A percentile compares a stretch with the other conserved stretches of the same genome.
phyloP scores from a whole-genome alignment of 1,140 invertebrate species.

The Sinonovacula constricta region DNA sequence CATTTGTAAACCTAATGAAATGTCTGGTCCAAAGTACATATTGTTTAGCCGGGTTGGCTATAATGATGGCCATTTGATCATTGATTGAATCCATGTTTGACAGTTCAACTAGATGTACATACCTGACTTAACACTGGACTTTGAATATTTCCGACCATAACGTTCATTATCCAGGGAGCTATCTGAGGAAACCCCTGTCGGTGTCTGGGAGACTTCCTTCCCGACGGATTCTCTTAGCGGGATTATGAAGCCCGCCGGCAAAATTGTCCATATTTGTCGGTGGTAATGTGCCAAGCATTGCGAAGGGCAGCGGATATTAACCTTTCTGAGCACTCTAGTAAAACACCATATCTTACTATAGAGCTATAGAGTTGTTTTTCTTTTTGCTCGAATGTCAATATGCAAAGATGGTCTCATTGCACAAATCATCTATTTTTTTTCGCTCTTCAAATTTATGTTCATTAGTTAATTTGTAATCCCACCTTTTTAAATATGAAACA shows the following conservation, averaged over 20 bases:
- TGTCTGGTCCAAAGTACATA: too few relatives aligned
- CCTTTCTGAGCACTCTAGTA: too few relatives aligned
- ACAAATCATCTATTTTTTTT: background rate
- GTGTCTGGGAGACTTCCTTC: constrained; percentile 40
- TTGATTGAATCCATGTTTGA: too few relatives aligned
- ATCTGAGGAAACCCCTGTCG: constrained; percentile 26
- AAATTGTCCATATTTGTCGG: constrained; percentile 22
- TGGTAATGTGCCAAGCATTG: constrained; percentile 43
- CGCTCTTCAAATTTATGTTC: background rate
- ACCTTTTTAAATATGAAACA: too few relatives aligned
- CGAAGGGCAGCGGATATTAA: too few relatives aligned
- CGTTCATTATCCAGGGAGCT: constrained; percentile 28
- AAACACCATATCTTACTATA: too few relatives aligned
- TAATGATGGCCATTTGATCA: too few relatives aligned
- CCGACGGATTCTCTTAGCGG: constrained; percentile 42
- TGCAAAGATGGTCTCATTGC: background rate
- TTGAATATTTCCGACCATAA: constrained; percentile 29
- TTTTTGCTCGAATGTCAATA: background rate
- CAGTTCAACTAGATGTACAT: too few relatives aligned
- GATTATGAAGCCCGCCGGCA: constrained; percentile 17
- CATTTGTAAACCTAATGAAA: too few relatives aligned
- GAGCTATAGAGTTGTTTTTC: background rate
- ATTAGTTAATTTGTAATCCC: background rate
- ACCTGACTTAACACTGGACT: constrained; percentile 39
- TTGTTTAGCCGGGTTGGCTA: too few relatives aligned